Evolutionary conservation across 1,140 invertebrate species (phyloP), one percentile per base, ranked within the genome.

Genomic region (Helicoverpa armigera): DNA sequence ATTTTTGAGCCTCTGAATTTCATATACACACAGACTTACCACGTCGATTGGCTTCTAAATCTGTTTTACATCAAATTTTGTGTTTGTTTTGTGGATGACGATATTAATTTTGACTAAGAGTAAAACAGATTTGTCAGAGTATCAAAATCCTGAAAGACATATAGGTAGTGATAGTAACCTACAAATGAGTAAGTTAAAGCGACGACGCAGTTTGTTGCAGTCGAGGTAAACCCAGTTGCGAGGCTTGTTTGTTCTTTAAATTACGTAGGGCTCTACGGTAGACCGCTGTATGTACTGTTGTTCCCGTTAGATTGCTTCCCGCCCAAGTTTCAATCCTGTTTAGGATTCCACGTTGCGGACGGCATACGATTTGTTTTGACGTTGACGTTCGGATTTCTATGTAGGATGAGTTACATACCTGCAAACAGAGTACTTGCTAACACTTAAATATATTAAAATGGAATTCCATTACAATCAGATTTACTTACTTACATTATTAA

Each of bases 231-330:
- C 80, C 80, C 60, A 72, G 82, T 78, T 81, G 81, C 85, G 81
- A 73, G 76, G 84, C 82, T 85, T 90, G 87, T 90, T 90, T 90
- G 89, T 87, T 89, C 86, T 89, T 88, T 84, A 90, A 88, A 87
- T 90, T 88, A 90, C 88, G 82, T 75, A 88, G 84, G 86, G 85
- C 83, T 82, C 82, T 78, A 74, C 83, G 83, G 83, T 80, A 84
- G 74, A 86, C 82, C 86, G 81, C 74, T 79, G 67, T 83, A 76
- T 84, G 81, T 83, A 85, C 83, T 82, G 82, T 86, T 90, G 85
- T 80, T 85, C 80, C 80, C 56, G 82, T 88, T 87, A 87, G 84
- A 85, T 88, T 88, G 85, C 85, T 86, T 83, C 83, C 84, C 82
- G 81, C 79, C 79, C 82, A 87, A 85, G 87, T 88, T 89, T 87